Evolutionary conservation across 2,797 vertebrate species (phyloP), one percentile per base, ranked within the genome.

Genomic region (Varecia variegata): DNA sequence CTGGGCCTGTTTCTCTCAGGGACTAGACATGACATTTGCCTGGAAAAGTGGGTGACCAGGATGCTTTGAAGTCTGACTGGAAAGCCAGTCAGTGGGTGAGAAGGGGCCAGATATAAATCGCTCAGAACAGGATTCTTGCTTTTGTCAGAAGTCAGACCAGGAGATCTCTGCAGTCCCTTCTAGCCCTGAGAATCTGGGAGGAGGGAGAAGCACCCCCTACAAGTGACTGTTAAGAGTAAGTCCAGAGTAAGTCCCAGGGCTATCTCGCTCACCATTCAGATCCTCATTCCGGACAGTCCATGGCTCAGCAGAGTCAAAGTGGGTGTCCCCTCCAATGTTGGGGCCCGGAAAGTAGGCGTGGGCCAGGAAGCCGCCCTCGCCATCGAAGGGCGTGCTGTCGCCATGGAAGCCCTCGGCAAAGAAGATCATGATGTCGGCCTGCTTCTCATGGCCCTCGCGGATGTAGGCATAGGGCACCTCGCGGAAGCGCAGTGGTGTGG

Each of bases 331-430:
- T 0, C 99, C 99, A 2, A 99, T 99, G 92, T 99, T 99, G 1
- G 98, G 98, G 3, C 99, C 99, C 0, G 99, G 99, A 98, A 99
- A 99, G 95, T 99, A 99, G 13, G 99, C 99, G 0, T 99, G 99
- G 15, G 99, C 99, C 97, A 99, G 96, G 98, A 99, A 99, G 35
- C 99, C 99, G 0, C 99, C 99, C 82, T 99, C 99, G 0, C 99
- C 99, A 0, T 99, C 99, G 2, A 99, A 99, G 0, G 99, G 99
- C 0, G 99, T 99, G 98, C 99, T 99, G 99, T 99, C 99, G 0
- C 99, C 99, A 0, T 99, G 99, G 98, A 99, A 99, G 1, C 99
- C 99, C 88, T 99, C 99, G 0, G 99, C 98, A 8, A 99, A 99
- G 97, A 98, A 99, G 70, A 99, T 98, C 99, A 99, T 99, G 98